Base-by-base conservation (phyloP, 35 echinoderm and acorn worm species). In the Apostichopus japonicus region DNA sequence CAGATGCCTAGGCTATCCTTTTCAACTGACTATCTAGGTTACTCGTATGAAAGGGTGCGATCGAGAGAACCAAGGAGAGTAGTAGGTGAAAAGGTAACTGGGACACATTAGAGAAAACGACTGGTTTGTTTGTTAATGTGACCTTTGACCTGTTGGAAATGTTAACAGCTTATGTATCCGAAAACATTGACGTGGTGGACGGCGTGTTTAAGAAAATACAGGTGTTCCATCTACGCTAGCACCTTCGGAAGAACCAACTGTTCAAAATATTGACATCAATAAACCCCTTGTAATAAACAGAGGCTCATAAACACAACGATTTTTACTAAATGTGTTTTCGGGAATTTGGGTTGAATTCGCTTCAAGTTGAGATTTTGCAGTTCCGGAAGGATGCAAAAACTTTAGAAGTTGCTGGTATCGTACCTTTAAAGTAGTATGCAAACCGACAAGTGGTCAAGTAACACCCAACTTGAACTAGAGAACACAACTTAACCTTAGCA, bases 191-290 rank as follows among this genome's bases (percentile, higher is more conserved):
- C 7, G 7, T 75, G 15, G 6, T 75, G 71, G 71, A 75, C 71
- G 17, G 2, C 71, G 7, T 75, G 22, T 4, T 23, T 75, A 75
- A 7, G 71, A n/a, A 75, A 15, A 19, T 19, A 19, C 71, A 75
- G 71, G 71, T 75, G 71, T 75, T 75, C 17, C 21, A 19, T 75
- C n/a, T 75, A 75, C 21, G 6, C 17, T 75, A 75, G 71, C 71
- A 75, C 71, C 71, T 75, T 75, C 16, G 15, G n/a, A 75, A 75
- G 71, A 23, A 75, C 14, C 17, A 75, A 75, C 23, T 75, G 71
- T 75, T 75, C 71, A 75, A 14, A 75, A 75, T 75, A 4, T 75
- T 75, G 71, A 75, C 71, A 75, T 75, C 71, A 75, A 75, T 75
- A 75, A 75, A 75, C 71, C 71, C n/a, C 17, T 23, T 19, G 71